Evolutionary conservation across 1,140 invertebrate species (phyloP).

Genomic region (Cephus cinctus): DNA sequence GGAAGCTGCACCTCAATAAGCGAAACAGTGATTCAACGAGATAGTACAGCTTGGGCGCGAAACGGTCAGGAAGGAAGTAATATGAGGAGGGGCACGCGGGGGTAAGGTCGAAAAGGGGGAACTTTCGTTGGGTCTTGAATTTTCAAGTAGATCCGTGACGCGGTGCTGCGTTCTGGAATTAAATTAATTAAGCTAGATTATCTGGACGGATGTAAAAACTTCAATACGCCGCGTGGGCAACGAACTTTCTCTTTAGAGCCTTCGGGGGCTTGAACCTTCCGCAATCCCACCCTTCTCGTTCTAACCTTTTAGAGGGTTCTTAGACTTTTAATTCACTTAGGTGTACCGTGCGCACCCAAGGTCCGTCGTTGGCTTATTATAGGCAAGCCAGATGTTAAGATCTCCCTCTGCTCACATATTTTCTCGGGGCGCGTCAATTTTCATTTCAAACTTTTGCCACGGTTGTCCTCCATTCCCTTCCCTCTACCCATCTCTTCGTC

Average conservation of each 20-base stretch:
- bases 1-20: too few species aligned
- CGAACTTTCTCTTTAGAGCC: too few species aligned
- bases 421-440: slow-evolving; percentile 29
- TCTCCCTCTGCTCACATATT: slow-evolving; percentile 23
- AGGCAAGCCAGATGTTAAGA: slow-evolving; percentile 26
- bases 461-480: too few species aligned
- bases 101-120: background rate
- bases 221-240: slow-evolving; percentile 20
- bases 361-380: slow-evolving; percentile 21
- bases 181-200: slow-evolving; percentile 39
- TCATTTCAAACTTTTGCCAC: slow-evolving; percentile 30
- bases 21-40: too few species aligned
- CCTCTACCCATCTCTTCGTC: slow-evolving; percentile 15
- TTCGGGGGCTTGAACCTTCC: too few species aligned
- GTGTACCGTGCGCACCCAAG: slow-evolving; percentile 15
- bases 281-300: background rate
- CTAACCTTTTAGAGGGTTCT: slow-evolving; percentile 14
- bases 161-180: slow-evolving; percentile 15
- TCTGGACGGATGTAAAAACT: slow-evolving; percentile 26
- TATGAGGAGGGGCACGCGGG: too few species aligned
- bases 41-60: too few species aligned
- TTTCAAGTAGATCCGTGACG: background rate
- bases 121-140: background rate
- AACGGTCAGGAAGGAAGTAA: too few species aligned
- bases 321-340: slow-evolving; percentile 37